These are phyloP conservation scores for Brachionus plicatilis DNA, from an alignment of 1,140 invertebrate species.

Conservation along the genomic window DNA sequence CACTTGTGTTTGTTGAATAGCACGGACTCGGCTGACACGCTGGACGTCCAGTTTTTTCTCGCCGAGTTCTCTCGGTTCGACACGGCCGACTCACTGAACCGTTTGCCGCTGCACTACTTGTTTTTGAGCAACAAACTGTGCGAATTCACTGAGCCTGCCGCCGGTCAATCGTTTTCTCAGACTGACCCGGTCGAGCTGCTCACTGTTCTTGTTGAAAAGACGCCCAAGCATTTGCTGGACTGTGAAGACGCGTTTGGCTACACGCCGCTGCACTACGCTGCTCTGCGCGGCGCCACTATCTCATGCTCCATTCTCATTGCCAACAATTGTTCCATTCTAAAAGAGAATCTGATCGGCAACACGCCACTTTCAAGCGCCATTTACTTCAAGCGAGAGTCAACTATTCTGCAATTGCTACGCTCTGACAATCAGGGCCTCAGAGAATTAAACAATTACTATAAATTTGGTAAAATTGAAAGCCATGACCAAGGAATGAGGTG, in stretches of 20 bases:
- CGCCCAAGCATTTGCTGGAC: conserved; percentile 51
- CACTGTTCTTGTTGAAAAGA: conserved; percentile 49
- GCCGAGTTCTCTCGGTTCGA: conserved; percentile 46
- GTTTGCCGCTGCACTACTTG: conserved; percentile 44
- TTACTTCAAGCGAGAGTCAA: conserved; percentile 10
- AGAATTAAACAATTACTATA: neutral
- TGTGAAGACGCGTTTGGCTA: conserved; percentile 50
- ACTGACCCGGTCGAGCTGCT: conserved; percentile 58
- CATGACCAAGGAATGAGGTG: neutral
- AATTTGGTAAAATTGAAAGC: neutral
- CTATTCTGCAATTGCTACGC: neutral
- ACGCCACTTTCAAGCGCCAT: conserved; percentile 22
- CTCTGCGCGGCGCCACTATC: conserved; percentile 57
- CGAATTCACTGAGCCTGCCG: conserved; percentile 41
- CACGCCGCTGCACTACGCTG: conserved; percentile 58
- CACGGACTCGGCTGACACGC: neutral
- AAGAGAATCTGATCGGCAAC: neutral
- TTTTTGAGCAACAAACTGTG: conserved; percentile 44
- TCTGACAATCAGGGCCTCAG: neutral
- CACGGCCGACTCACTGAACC: conserved; percentile 43
- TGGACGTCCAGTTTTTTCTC: conserved; percentile 45
- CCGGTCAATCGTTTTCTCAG: conserved; percentile 42
- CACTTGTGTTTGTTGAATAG: conserved; percentile 9
- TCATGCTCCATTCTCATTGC: conserved; percentile 54
- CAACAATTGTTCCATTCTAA: neutral